phyloP scores from a whole-genome alignment of 2,888 invertebrate species.

The Halocaridina rubra region DNA sequence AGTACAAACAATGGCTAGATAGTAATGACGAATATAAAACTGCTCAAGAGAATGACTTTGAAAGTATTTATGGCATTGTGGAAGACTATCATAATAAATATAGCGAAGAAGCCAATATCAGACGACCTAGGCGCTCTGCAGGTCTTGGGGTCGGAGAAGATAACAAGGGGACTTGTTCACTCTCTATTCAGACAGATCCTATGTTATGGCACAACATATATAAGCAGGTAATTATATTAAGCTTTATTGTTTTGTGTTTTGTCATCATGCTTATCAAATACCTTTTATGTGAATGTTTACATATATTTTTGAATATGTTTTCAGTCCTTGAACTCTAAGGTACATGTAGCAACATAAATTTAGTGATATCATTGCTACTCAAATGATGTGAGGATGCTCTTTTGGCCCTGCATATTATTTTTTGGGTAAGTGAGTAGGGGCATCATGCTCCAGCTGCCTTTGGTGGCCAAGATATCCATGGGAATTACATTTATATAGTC shows the following conservation, averaged over 20 bases:
- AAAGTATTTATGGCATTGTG: background rate
- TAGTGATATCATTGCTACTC: too few species aligned
- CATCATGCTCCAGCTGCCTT: too few species aligned
- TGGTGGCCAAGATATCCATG: too few species aligned
- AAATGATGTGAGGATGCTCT: too few species aligned
- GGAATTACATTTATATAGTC: too few species aligned
- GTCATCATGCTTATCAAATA: background rate
- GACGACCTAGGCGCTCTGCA: conserved; percentile 41
- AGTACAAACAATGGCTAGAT: conserved; percentile 51
- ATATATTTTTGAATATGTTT: too few species aligned
- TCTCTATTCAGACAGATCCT: conserved; percentile 98
- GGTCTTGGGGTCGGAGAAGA: conserved; percentile 58
- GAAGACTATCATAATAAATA: conserved; percentile 59
- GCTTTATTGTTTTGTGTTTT: background rate
- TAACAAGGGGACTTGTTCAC: conserved; percentile 86
- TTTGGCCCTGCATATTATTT: too few species aligned
- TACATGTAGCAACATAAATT: too few species aligned
- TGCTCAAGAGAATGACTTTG: conserved; percentile 12
- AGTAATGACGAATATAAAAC: conserved; percentile 27
- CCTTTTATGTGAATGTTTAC: background rate
- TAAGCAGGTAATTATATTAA: conserved; percentile 67
- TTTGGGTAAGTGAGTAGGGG: too few species aligned
- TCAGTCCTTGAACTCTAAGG: too few species aligned
- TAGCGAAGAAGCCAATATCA: conserved; percentile 54
- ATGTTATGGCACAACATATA: conserved; percentile 95